Base-by-base conservation (phyloP, 2,797 vertebrate species). In the Rhynchotus rufescens region DNA sequence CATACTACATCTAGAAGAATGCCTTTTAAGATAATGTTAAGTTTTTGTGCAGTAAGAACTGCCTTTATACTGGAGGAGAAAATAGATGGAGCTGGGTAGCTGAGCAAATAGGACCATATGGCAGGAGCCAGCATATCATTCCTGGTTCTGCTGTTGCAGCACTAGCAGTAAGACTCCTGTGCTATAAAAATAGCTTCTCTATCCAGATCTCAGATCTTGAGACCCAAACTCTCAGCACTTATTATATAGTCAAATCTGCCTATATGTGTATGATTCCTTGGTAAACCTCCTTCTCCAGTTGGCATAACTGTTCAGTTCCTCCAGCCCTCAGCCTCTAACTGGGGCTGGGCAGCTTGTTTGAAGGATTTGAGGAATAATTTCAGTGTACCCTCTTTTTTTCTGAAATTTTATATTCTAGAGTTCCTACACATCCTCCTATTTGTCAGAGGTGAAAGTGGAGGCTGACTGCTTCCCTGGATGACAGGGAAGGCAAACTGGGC, bases 91-190 rank as follows among this genome's bases (percentile, higher is more conserved):
- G 23, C 51, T 92, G 81, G 76, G 59, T 66, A 94, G 75, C 94
- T 93, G 88, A 93, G 84, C 86, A 94, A 76, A 45, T 89, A 67
- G 16, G 65, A 81, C 80, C 86, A 92, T 92, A 92, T 95, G 93
- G 91, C 64, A 80, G 66, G 32, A 32, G 64, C 40, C 80, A 62
- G 30, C 4, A 5, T 80, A 74, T 80, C 73, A 52, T 89, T 89
- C 26, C 67, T 80, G 76, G 74, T 89, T 90, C 82, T 76, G 44
- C 60, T 42, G 17, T 60, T 45, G 66, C 76, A 94, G 81, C 84
- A 79, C 62, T 75, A 93, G 44, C 79, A 85, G 56, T 73, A 78
- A 83, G 40, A 51, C 2, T 79, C n/a, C 8, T 3, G 3, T 85
- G 64, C 66, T 89, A 45, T 17, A 61, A 68, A 54, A 86, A 84